Evolutionary conservation across 2,113 vertebrate genomes (phyloP).

Genomic region (Verasper variegatus): DNA sequence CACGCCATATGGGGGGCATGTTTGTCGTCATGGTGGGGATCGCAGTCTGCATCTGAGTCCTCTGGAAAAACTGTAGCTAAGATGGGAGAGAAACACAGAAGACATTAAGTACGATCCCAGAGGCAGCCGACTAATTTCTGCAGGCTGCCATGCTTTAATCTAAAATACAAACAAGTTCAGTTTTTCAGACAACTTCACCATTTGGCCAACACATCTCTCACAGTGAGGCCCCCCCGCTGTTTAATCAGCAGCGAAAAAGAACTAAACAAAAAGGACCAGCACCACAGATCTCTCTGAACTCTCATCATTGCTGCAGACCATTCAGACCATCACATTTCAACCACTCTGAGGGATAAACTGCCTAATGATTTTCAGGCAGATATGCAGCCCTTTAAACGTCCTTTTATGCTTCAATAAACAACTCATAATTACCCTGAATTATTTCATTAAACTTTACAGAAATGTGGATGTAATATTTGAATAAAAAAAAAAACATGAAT

Average conservation of each 20-base stretch:
- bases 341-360: conserved; percentile 2
- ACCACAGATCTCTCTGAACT: not conserved
- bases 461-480: not conserved
- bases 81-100: conserved; percentile 28
- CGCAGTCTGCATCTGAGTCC: conserved; percentile 94
- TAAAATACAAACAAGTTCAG: conserved; percentile 2
- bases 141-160: not conserved
- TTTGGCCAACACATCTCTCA: conserved; percentile 35
- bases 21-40: conserved; percentile 91
- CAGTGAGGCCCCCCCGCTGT: conserved; percentile 7
- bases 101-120: conserved; percentile 4
- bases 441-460: not conserved
- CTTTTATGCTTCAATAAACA: conserved; percentile 8
- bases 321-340: conserved; percentile 10
- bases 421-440: not conserved
- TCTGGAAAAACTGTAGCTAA: conserved; percentile 91
- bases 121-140: conserved; percentile 15
- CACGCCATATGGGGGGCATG: conserved; percentile 90
- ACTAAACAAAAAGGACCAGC: not conserved
- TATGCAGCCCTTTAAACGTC: not conserved
- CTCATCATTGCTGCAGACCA: no score
- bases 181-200: conserved; percentile 6
- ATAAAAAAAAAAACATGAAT: no score
- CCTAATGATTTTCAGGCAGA: not conserved
- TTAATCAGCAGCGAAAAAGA: conserved; percentile 18